A percentile compares a stretch with the other conserved stretches of the same genome.
Evolutionary conservation across 2,113 vertebrate genomes (phyloP).

Genomic region (Ranitomeya imitator): DNA sequence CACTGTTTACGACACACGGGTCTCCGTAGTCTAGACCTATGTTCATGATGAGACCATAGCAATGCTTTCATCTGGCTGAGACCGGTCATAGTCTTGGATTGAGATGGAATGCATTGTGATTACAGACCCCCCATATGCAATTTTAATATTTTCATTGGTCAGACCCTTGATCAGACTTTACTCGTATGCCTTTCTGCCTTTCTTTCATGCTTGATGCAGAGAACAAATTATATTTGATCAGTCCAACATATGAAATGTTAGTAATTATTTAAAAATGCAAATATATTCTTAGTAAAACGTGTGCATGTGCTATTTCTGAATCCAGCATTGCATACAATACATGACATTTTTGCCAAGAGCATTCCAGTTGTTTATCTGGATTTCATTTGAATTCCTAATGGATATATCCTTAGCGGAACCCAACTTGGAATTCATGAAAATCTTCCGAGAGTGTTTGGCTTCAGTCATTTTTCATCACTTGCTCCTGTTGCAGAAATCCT

Average conservation of each 20-base stretch:
- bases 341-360: constrained; percentile 30
- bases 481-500: constrained; percentile 3
- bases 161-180: neutral
- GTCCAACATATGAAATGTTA: constrained; percentile 16
- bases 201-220: neutral
- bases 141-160: neutral
- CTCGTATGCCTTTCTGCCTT: neutral
- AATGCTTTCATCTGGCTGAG: neutral
- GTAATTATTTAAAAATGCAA: constrained; percentile 48
- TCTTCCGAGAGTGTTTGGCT: neutral
- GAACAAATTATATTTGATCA: neutral
- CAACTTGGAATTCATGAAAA: neutral
- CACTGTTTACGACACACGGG: too few species aligned
- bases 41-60: neutral
- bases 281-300: constrained; percentile 44
- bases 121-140: neutral
- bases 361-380: constrained; percentile 50
- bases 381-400: constrained; percentile 46
- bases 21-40: neutral
- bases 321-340: constrained; percentile 24
- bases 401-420: constrained; percentile 44
- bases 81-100: neutral
- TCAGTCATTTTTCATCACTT: neutral
- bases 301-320: constrained; percentile 31
- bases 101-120: neutral